A percentile compares a stretch with the other conserved stretches of the same genome.
Conservation (phyloP, 2,888 invertebrate genomes). For the Tuta absoluta region DNA sequence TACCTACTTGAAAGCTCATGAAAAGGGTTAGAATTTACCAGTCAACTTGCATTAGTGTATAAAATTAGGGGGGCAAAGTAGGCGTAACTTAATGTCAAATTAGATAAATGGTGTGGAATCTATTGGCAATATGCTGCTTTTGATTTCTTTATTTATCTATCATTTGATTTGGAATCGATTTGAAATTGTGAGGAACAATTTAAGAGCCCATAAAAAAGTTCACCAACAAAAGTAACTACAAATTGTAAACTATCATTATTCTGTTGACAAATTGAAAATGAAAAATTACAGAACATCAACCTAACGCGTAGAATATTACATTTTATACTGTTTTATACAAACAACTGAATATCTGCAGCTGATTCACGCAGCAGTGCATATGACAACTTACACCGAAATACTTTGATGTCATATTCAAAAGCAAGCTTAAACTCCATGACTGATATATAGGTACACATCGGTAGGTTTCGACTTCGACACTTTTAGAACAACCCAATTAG, state of each 20-base stretch:
- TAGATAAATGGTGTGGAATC: conserved; percentile 72
- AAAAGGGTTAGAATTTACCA: conserved; percentile 43
- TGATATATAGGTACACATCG: no score
- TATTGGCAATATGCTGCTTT: conserved; percentile 39
- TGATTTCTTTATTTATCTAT: conserved; percentile 1
- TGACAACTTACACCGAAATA: neutral
- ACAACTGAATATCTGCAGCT: no score
- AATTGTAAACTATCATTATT: neutral
- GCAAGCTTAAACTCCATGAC: no score
- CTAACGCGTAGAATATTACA: no score
- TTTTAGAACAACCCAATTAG: no score
- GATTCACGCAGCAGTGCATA: no score
- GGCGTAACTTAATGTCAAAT: conserved; percentile 69
- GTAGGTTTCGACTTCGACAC: no score
- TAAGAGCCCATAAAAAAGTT: neutral
- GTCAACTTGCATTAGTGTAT: conserved; percentile 45
- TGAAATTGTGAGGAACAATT: neutral
- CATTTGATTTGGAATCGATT: neutral
- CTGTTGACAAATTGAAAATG: neutral
- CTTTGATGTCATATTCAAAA: neutral
- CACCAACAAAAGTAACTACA: neutral
- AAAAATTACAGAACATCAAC: neutral
- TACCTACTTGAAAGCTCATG: neutral
- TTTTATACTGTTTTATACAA: no score
- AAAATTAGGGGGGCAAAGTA: conserved; percentile 63